Base-by-base conservation (phyloP, 2,888 invertebrate genomes). In the Ellobium chinense region DNA sequence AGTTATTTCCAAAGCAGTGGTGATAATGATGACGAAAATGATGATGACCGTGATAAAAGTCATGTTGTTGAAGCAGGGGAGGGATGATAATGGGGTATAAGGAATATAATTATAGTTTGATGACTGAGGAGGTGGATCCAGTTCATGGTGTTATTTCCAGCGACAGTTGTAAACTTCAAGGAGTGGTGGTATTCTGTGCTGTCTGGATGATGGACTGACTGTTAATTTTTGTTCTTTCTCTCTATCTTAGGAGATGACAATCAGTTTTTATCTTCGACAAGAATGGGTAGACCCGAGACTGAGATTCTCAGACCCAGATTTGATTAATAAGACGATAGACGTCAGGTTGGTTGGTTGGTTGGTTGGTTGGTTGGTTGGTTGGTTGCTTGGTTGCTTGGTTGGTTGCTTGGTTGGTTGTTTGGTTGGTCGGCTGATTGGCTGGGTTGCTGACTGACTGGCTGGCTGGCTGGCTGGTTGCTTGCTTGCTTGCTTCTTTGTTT, bases 211-310 rank as follows among this genome's bases (percentile, higher is more conserved):
- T n/a, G n/a, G n/a, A n/a, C n/a, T n/a, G n/a, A n/a, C n/a, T n/a
- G n/a, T n/a, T n/a, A n/a, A n/a, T n/a, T n/a, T n/a, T n/a, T n/a
- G n/a, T n/a, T 21, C 0, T 70, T 14, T 39, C n/a, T 46, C 7
- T 69, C 24, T 58, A n/a, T 60, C 66, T 14, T 66, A 76, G 76
- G 65, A 76, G 54, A 34, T 76, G 56, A 77, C 58, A 12, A 36
- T 37, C 34, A 77, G 77, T 46, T 77, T 77, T 37, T 77, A 77
- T 58, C 68, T 77, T 27, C 54, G 77, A 2, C 77, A 77, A 66
- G 66, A 77, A 37, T 77, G 77, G 77, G 29, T 29, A 31, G 77
- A 77, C 68, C 77, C 77, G 5, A 46, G 77, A 7, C 58, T 77
- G 12, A 34, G 27, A 31, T 29, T 24, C 31, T 3, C 14, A 4